A percentile compares a stretch with the other conserved stretches of the same genome.
Conservation (phyloP, 2,888 invertebrate species). For the Bimastos eiseni region DNA sequence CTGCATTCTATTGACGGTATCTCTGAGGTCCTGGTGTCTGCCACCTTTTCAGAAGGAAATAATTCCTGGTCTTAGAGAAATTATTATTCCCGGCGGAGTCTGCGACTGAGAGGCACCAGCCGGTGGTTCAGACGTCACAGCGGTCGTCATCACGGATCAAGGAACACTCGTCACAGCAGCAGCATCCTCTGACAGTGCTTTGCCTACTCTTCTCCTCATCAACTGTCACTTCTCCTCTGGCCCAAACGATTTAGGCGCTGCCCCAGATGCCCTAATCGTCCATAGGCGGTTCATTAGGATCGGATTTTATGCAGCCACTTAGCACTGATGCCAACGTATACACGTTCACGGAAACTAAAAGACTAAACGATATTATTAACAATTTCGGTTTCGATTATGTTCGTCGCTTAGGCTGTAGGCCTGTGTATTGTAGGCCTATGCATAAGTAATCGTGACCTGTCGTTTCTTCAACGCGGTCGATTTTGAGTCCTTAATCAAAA, state of each 20-base stretch:
- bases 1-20: not conserved
- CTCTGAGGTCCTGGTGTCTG: not conserved
- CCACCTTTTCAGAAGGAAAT: slow-evolving; percentile 5
- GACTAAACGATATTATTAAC: not conserved
- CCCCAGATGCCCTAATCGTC: too few relatives aligned
- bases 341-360: not conserved
- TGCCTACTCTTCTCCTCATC: not conserved
- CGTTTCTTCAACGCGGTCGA: too few relatives aligned
- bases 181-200: not conserved
- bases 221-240: not conserved
- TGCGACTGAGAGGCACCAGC: not conserved
- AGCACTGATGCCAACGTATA: not conserved
- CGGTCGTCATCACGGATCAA: not conserved
- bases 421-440: too few relatives aligned
- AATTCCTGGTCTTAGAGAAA: not conserved
- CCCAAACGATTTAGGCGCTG: too few relatives aligned
- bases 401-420: not conserved
- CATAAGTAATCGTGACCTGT: too few relatives aligned
- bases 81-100: not conserved
- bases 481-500: too few relatives aligned
- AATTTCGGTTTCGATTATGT: not conserved
- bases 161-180: not conserved
- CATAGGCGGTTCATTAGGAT: not conserved
- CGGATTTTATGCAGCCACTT: not conserved
- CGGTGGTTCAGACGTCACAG: not conserved